Base-by-base conservation (phyloP, 1,140 invertebrate species). In the Drosophila equinoxialis region DNA sequence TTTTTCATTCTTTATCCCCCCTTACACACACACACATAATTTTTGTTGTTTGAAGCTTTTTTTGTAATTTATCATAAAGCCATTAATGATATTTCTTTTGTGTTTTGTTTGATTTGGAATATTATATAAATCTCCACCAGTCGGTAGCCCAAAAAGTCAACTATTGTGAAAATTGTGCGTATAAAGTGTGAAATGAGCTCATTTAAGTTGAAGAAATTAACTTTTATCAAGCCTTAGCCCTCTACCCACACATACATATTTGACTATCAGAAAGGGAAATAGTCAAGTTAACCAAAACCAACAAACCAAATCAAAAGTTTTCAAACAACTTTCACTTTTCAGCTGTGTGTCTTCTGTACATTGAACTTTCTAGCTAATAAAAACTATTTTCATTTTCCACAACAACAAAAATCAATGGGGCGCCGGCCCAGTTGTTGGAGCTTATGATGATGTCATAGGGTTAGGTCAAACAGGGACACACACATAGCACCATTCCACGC, bases 321-420 rank as follows among this genome's bases (percentile, higher is more conserved):
- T 6, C 30, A 5, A 23, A 59, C 65, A 82, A 83, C 83, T 86
- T 86, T 86, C 79, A 82, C 82, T 87, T 76, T 78, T 62, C 45
- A 45, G 37, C 57, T 59, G 55, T 54, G 30, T 30, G 30, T 30
- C 30, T 41, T 10, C 33, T 14, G 63, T 74, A 37, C 82, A 64
- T 81, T 86, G 68, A 86, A 81, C 78, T 65, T 37, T 51, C 70
- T 65, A 41, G 57, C 35, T 55, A 33, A 39, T 11, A 35, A 26
- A 42, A 23, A 59, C 59, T 11, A 65, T 65, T 74, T 74, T 65
- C 62, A 30, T 41, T 68, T 55, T 78, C 69, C 17, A 14, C 37
- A 41, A 23, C 33, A 35, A 60, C 45, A 75, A 79, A 81, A 77
- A 77, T 55, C 66, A 59, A 77, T 78, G 61, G 54, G 54, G 41